Base-by-base conservation (phyloP, 2,888 invertebrate genomes). In the Zygogramma bicolorata region DNA sequence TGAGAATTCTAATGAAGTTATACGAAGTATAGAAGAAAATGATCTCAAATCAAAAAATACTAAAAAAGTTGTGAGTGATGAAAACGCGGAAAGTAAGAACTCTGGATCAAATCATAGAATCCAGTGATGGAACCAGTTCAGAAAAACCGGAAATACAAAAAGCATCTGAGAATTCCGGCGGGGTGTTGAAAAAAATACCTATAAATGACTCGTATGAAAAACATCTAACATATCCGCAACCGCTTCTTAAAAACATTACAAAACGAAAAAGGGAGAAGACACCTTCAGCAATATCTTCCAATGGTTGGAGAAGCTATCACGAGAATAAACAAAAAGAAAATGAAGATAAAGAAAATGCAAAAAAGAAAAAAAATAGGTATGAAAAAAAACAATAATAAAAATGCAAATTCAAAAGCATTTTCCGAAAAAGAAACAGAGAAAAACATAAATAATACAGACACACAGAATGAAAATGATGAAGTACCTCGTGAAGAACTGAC, bases 11-110 rank as follows among this genome's bases (percentile, higher is more conserved):
- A 57, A 57, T 57, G 57, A 57, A 57, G 57, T 57, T 57, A 57
- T 57, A 57, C 10, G 57, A 57, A 57, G 20, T 57, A 57, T 57
- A 10, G 57, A 57, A 57, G 57, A 57, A 57, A 57, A 57, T 57
- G 49, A 49, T 46, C 53, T 53, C 53, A 53, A 53, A 53, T 57
- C 57, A 20, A 57, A 57, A 57, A 20, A 57, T 57, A 57, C 57
- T 20, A 20, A 25, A 57, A 57, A 57, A 57, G 53, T 53, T 53
- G 25, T 57, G 57, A 57, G 20, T 57, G 57, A 57, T 68, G 71
- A 71, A 57, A 49, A 73, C 59, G 69, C 70, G 40, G 29, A 63
- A 63, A 63, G 27, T 63, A 63, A 65, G 65, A 65, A 65, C 65
- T 65, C 20, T 65, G 65, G n/a, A 66, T 34, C 65, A 53, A 57